Base-by-base conservation (phyloP, 2,888 invertebrate species). In the Stegophylla sp. region DNA sequence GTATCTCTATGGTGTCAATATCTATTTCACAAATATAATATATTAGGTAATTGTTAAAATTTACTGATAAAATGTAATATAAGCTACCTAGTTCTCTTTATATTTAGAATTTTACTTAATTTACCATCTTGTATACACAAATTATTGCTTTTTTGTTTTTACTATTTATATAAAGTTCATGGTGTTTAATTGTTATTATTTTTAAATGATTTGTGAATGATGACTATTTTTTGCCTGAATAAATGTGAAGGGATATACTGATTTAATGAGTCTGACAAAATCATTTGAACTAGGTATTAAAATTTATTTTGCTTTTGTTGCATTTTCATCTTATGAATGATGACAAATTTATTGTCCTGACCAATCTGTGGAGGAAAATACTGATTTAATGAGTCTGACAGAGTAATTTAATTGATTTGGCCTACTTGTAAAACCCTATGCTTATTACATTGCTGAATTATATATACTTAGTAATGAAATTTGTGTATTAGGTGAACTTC, bases 401-500 rank as follows among this genome's bases (percentile, higher is more conserved):
- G 51, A 20, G 4, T 34, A 34, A 34, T 3, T 34, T 15, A 48
- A 48, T 12, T 2, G n/a, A n/a, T n/a, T 12, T 48, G 48, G 17
- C 20, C 0, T 9, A 53, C 4, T 20, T 53, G 3, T n/a, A 53
- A 2, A n/a, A 9, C 10, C 43, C 10, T 43, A 43, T 43, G n/a
- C 10, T 43, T 43, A 43, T 43, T 43, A 9, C 10, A 43, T 9
- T 43, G 15, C 5, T 48, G n/a, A 48, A 3, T 15, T 48, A 48
- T 48, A 3, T 48, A n/a, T n/a, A n/a, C n/a, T n/a, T n/a, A n/a
- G n/a, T n/a, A n/a, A n/a, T n/a, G n/a, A n/a, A n/a, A n/a, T n/a
- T n/a, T 34, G 10, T 56, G 3, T 86, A 88, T 61, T 85, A 98
- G 99, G 99, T 99, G 92, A 99, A 99, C 93, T 99, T 99, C 89